Evolutionary conservation across 2,888 invertebrate genomes (phyloP).

Genomic region (Laspeyria flexula): DNA sequence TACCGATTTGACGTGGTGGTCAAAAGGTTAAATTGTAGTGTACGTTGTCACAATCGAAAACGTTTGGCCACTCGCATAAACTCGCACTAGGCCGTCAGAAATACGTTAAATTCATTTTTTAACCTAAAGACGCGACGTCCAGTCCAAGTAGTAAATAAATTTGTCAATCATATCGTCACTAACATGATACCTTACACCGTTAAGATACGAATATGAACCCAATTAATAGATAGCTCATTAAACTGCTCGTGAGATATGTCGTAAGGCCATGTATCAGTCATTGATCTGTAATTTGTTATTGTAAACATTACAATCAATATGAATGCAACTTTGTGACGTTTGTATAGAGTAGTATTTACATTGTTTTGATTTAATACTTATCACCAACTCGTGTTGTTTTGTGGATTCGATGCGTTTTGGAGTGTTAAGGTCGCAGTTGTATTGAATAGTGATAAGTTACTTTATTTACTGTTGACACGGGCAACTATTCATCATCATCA

Average conservation of each 20-base stretch:
- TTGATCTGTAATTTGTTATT: conserved; percentile 52
- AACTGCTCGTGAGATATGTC: conserved; percentile 14
- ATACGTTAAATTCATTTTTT: no score
- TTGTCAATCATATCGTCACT: not conserved
- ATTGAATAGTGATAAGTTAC: not conserved
- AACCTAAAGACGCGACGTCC: no score
- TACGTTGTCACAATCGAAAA: no score
- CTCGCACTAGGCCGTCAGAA: no score
- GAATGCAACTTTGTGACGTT: not conserved
- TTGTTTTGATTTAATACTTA: conserved; percentile 19
- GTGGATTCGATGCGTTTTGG: conserved; percentile 22
- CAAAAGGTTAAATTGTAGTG: no score
- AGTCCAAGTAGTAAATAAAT: no score
- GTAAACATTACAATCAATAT: conserved; percentile 10
- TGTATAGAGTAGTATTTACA: conserved; percentile 4
- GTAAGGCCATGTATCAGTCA: conserved; percentile 56
- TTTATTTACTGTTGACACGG: no score
- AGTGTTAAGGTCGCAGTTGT: not conserved
- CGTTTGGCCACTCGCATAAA: no score
- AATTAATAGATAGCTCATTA: conserved; percentile 35
- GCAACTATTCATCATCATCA: no score
- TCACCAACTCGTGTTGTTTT: conserved; percentile 37
- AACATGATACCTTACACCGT: not conserved
- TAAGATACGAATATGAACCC: conserved; percentile 25
- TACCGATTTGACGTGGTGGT: no score